Base-by-base conservation (phyloP, 1,140 invertebrate species). In the Hirudo medicinalis region DNA sequence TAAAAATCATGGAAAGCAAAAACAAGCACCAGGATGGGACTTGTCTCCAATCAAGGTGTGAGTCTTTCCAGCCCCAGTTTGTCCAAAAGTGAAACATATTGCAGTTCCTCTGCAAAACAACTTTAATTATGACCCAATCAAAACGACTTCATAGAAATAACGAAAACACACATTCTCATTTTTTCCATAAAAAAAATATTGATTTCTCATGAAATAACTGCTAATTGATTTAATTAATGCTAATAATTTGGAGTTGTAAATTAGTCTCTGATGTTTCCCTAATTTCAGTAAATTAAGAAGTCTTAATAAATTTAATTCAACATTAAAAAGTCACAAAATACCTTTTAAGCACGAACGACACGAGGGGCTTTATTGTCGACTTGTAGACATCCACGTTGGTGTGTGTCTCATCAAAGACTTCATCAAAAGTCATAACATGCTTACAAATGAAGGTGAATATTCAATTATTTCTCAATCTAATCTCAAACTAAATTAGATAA, bases 391-490 rank as follows among this genome's bases (percentile, higher is more conserved):
- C 80, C 72, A 81, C 78, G 76, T 82, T 81, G 3, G 74, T 73
- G 71, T 77, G 79, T 17, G 60, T 72, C 29, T 81, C 79, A 74
- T 80, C 76, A 77, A 82, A 82, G 20, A 82, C 81, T 71, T 80
- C 78, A 75, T 82, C 80, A 79, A 81, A 82, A 29, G 77, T 74
- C 76, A 81, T 80, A 69, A 80, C 77, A 76, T 81, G 80, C 80
- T 81, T 75, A 80, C 78, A 67, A 74, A 25, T 74, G 67, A 72
- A 67, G 36, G 13, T 49, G 1, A 15, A 49, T 17, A 17, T 49
- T 17, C 9, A 49, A 17, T 49, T 17, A 49, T 49, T 49, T 13
- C 11, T 13, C 43, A 49, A 36, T 2, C 32, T 36, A 36, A 6
- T 36, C 32, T 36, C 32, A 36, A 2, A 36, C 32, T 36, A 36